Base-by-base conservation (phyloP, 1,140 invertebrate genomes). In the Panulirus ornatus region DNA sequence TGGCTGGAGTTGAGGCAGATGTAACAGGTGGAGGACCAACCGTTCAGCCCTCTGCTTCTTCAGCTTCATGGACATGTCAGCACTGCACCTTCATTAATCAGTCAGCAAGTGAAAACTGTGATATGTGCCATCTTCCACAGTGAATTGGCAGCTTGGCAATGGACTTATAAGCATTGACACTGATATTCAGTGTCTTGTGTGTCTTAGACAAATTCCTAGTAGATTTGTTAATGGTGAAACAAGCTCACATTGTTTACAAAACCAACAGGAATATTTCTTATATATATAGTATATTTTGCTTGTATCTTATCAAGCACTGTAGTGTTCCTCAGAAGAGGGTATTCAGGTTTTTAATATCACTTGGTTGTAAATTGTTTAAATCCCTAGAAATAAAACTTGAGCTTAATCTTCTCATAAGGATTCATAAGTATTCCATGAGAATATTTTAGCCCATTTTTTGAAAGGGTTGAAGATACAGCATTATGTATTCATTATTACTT, bases 21-120 rank as follows among this genome's bases (percentile, higher is more conserved):
- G 85, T 70, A 19, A 58, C 54, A 47, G 71, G 22, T 76, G 58
- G 66, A 58, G 85, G 91, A 11, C 16, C 82, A 38, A 78, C 27
- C 47, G 71, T 82, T 14, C 58, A 79, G 36, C 34, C 84, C 42
- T 84, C 86, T 16, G 44, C 78, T 38, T 54, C 86, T 0, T 54
- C 87, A 3, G 58, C 84, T 66, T 85, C 92, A 36, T 99, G 98
- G 98, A 98, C 97, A 16, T 99, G 98, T 94, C 95, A 96, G 88
- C 96, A 98, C 93, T 99, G 98, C 95, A 99, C 98, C 87, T 99
- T 96, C 94, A 95, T 98, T 92, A 99, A 99, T 95, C 95, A 95
- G 88, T 94, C 96, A 75, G 95, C 96, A 75, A 94, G 95, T 76
- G 95, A 94, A 84, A 95, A 95, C 89, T 99, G 98, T 95, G 98